Evolutionary conservation across 2,113 vertebrate genomes (phyloP).

Genomic region (Siphamia tubifer): DNA sequence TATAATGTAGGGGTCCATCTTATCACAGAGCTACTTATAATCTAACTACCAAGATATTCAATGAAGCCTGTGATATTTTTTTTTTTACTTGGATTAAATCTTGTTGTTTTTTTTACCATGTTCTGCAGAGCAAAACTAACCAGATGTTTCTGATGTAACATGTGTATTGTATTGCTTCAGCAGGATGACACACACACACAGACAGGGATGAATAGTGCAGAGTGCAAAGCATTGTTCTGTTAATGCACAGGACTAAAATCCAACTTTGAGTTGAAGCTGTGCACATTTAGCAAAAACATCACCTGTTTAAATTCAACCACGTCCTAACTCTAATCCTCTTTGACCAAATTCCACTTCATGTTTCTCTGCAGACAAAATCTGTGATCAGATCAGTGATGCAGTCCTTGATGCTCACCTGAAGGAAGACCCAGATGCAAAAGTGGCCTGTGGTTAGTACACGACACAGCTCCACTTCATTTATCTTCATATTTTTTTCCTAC

Average conservation of each 20-base stretch:
- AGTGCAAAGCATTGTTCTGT: constrained; percentile 38
- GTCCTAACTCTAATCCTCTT: not conserved
- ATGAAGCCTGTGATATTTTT: too few relatives aligned
- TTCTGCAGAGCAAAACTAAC: not conserved
- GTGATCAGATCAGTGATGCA: constrained; percentile 97
- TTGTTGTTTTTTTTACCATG: not conserved
- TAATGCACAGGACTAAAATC: constrained; percentile 5
- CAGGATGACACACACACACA: not conserved
- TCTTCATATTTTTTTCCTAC: not conserved
- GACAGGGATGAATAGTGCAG: constrained; percentile 11
- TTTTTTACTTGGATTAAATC: not conserved
- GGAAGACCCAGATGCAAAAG: constrained; percentile 95
- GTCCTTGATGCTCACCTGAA: constrained; percentile 93
- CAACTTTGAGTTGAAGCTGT: not conserved
- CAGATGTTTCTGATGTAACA: constrained; percentile 62
- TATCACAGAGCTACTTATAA: not conserved
- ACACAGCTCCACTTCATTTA: not conserved
- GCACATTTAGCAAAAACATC: too few relatives aligned
- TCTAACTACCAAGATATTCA: not conserved
- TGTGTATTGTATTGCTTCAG: constrained; percentile 43
- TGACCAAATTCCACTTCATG: not conserved
- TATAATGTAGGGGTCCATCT: not conserved
- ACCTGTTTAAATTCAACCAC: not conserved
- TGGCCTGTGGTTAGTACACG: constrained; percentile 89
- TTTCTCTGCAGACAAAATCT: constrained; percentile 90